phyloP scores from a whole-genome alignment of 2,113 vertebrate genomes.

The Orycteropus afer region DNA sequence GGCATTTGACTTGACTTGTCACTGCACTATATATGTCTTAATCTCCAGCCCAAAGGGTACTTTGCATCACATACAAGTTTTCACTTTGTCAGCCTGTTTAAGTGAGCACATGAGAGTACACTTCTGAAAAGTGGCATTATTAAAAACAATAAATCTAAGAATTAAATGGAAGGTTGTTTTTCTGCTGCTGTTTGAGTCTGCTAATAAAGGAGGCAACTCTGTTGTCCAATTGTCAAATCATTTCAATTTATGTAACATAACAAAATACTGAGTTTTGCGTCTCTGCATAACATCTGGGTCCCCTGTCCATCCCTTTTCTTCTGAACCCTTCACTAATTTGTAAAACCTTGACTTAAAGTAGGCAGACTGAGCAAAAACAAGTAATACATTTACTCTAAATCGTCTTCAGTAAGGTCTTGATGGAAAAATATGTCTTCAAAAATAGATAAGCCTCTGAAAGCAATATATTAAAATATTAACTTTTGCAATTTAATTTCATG shows the following conservation, averaged over 20 bases:
- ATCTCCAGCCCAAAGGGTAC: conserved; percentile 75
- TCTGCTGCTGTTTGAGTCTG: conserved; percentile 80
- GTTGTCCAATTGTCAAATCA: conserved; percentile 58
- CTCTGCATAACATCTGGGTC: background rate
- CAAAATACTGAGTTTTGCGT: background rate
- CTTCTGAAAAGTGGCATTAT: conserved; percentile 85
- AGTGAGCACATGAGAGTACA: conserved; percentile 84
- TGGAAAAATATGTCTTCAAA: background rate
- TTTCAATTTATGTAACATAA: conserved; percentile 18
- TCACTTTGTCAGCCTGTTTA: conserved; percentile 85
- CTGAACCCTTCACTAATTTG: background rate
- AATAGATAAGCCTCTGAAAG: background rate
- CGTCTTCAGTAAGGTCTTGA: background rate
- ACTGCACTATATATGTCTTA: conserved; percentile 76
- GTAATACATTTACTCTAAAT: background rate
- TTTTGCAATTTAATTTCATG: conserved; percentile 12
- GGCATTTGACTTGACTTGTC: conserved; percentile 67
- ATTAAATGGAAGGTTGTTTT: conserved; percentile 80
- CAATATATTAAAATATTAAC: background rate
- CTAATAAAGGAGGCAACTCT: conserved; percentile 71
- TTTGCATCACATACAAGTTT: conserved; percentile 83
- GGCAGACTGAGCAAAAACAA: background rate
- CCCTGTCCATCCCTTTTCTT: background rate
- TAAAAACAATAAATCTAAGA: conserved; percentile 85
- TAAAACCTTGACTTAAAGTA: background rate